These are phyloP conservation scores for Mastomys coucha DNA, from an alignment of 2,113 vertebrate genomes.

Conservation along the genomic window DNA sequence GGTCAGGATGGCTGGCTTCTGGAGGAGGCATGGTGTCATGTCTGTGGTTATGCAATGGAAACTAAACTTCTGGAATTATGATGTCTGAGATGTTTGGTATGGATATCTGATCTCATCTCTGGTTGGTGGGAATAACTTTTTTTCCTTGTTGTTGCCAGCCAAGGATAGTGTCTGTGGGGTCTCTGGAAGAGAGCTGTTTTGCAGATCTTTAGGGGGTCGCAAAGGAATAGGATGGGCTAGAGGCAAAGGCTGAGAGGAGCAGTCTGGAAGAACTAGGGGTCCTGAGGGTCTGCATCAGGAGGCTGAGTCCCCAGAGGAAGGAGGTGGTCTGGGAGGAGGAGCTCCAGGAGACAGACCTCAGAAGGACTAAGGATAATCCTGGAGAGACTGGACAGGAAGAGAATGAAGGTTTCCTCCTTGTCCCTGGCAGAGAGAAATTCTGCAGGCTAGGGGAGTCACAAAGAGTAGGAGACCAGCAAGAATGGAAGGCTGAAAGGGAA, in stretches of 20 bases:
- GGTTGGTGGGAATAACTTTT: background rate
- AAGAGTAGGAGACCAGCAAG: background rate
- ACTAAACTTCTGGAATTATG: background rate
- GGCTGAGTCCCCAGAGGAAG: background rate
- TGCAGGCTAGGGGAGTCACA: background rate
- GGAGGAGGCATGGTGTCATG: background rate
- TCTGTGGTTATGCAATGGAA: background rate
- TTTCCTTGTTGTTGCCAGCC: background rate
- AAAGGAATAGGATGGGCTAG: background rate
- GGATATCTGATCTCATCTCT: background rate
- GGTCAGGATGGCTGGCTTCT: background rate
- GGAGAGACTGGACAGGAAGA: background rate
- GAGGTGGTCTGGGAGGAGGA: background rate
- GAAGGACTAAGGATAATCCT: background rate
- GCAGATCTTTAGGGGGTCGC: background rate
- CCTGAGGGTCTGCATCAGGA: background rate
- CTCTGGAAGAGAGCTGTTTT: background rate
- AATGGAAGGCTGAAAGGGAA: background rate
- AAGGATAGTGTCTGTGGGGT: background rate
- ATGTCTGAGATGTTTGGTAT: background rate
- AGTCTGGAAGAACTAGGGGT: background rate
- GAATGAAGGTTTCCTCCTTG: no score
- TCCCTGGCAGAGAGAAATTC: background rate
- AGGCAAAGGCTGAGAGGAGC: background rate
- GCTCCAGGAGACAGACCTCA: background rate